These are phyloP conservation scores for Sericinus montela DNA, from an alignment of 2,888 invertebrate genomes.

Conservation along the genomic window DNA sequence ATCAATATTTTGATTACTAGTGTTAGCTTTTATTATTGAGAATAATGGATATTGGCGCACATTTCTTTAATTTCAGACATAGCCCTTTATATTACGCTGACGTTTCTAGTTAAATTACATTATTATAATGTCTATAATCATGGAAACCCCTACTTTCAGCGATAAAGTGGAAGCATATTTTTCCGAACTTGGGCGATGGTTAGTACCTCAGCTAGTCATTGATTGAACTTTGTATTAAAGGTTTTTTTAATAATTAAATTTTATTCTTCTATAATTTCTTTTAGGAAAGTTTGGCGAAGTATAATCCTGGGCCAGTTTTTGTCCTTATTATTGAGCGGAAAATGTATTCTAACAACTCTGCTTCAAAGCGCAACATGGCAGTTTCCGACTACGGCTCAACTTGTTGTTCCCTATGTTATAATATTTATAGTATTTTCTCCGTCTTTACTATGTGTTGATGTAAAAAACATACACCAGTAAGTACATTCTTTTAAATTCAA, in stretches of 20 bases:
- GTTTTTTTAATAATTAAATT: neutral
- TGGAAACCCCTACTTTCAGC: constrained; percentile 78
- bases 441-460: constrained; percentile 84
- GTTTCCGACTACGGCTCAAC: constrained; percentile 88
- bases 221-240: neutral
- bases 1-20: constrained; percentile 34
- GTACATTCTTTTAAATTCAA: no score
- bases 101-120: constrained; percentile 26
- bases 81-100: constrained; percentile 25
- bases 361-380: constrained; percentile 84
- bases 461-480: constrained; percentile 82
- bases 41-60: constrained; percentile 32
- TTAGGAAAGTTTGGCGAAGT: constrained; percentile 85
- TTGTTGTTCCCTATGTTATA: constrained; percentile 87
- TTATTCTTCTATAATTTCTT: constrained; percentile 26
- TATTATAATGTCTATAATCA: constrained; percentile 25
- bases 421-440: constrained; percentile 88
- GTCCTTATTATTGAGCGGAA: constrained; percentile 87
- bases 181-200: constrained; percentile 85
- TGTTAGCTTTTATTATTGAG: constrained; percentile 11
- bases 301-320: constrained; percentile 87
- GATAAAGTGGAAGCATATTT: constrained; percentile 83
- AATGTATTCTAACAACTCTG: constrained; percentile 85
- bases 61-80: constrained; percentile 23
- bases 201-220: constrained; percentile 36